These are phyloP conservation scores for Heteromyza rotundicornis DNA, from an alignment of 2,888 invertebrate species.

Conservation along the genomic window DNA sequence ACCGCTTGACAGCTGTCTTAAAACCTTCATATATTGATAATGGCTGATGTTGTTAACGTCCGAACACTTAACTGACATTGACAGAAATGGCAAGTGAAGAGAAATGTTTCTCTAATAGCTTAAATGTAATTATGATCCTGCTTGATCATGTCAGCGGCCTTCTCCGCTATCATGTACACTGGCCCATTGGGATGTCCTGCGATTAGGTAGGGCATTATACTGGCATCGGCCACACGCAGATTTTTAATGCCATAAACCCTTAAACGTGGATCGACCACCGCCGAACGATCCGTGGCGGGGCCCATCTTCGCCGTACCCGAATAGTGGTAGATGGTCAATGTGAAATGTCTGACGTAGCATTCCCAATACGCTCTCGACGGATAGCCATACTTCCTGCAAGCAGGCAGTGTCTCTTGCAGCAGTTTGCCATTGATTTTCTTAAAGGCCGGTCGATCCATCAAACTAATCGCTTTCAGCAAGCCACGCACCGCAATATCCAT, in stretches of 20 bases:
- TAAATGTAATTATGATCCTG: constrained; percentile 60
- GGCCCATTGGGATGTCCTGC: constrained; percentile 67
- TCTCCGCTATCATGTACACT: constrained; percentile 66
- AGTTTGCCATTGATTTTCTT: constrained; percentile 64
- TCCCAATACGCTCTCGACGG: constrained; percentile 70
- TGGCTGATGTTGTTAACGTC: background rate
- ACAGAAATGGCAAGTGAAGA: too few relatives aligned
- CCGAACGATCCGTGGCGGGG: constrained; percentile 65
- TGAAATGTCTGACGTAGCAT: constrained; percentile 69
- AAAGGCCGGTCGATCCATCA: constrained; percentile 65
- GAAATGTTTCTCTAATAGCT: too few relatives aligned
- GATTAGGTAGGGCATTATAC: constrained; percentile 65
- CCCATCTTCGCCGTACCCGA: constrained; percentile 74
- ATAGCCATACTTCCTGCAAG: constrained; percentile 64
- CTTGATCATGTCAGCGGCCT: constrained; percentile 67
- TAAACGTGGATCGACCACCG: constrained; percentile 70
- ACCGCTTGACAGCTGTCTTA: too few relatives aligned
- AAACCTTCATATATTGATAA: too few relatives aligned
- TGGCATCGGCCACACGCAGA: constrained; percentile 66
- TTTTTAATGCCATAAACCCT: constrained; percentile 64
- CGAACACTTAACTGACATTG: background rate
- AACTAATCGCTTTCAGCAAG: constrained; percentile 65
- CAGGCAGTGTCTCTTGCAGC: constrained; percentile 65
- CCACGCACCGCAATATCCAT: constrained; percentile 68
- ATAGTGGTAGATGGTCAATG: constrained; percentile 71